Evolutionary conservation across 2,888 invertebrate genomes (phyloP), one percentile per base, ranked within the genome.

Genomic region (Drosophila anomelani): DNA sequence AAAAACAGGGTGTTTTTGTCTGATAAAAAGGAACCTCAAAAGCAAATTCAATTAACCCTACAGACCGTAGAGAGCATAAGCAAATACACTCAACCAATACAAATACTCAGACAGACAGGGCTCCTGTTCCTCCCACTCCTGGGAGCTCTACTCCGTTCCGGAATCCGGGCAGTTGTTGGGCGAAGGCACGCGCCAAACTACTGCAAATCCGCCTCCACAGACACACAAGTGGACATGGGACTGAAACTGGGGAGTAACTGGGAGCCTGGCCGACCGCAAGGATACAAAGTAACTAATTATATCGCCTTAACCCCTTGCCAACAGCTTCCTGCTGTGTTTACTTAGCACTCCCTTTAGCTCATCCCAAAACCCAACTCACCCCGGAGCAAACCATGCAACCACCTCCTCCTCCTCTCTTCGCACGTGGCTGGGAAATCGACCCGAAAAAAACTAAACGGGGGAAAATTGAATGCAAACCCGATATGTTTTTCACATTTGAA

Each of bases 21-120:
- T 13, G 64, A 57, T 49, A 58, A 57, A 64, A 57, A 46, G 69
- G 82, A 69, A 80, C 80, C 80, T 81, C 56, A 74, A 88, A 84
- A 85, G 85, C 79, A 88, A 88, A 89, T 88, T 89, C 90, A 88
- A 88, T 88, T 88, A 88, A 88, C 89, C 87, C 89, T 82, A 75
- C 81, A 80, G 81, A 79, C 76, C 79, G 80, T 83, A 75, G 79
- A 84, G 87, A 87, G 87, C 80, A 77, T 88, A 84, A 88, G 88
- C 85, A 89, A 89, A 89, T 82, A 88, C 85, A 89, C 89, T 86
- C 85, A 82, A 69, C 80, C 88, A 84, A 86, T 86, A 88, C 87
- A 85, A 85, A 86, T 85, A 85, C 69, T 12, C 66, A 58, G 74
- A 74, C 75, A 66, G 39, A 71, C 71, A n/a, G 13, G 8, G 20